Base-by-base conservation (phyloP, 2,113 vertebrate genomes). In the Eulemur rufifrons region DNA sequence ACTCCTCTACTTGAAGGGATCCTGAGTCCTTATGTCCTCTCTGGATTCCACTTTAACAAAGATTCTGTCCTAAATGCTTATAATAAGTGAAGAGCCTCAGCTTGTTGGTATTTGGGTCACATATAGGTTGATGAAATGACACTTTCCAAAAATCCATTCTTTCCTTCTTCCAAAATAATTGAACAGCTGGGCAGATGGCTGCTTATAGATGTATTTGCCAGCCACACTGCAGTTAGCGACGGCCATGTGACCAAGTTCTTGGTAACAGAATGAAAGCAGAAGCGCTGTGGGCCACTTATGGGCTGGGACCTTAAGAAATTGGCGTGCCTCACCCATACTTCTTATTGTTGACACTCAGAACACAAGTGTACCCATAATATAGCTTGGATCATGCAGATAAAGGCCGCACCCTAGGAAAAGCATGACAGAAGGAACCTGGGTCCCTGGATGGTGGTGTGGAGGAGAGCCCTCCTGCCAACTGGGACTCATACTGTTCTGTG, bases 161-260 rank as follows among this genome's bases (percentile, higher is more conserved):
- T 82, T 54, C 83, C 20, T 96, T 93, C 29, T 88, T 95, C n/a
- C 59, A 3, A 42, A 89, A 73, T 54, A 91, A 78, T 29, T 83
- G 47, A 89, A 54, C 21, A 39, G 4, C 42, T 45, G 18, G n/a
- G 13, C 20, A 23, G 52, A 47, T 27, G 71, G 37, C 37, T 78
- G 20, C 42, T 9, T 3, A 23, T n/a, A 3, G 14, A 42, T n/a
- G 0, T 56, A n/a, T 88, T 74, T 63, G 64, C 66, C 50, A 63
- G 39, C 6, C 12, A 32, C 63, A 54, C 25, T 52, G 29, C 17
- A 39, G 37, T 45, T 37, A 54, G 59, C 10, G 29, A 45, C 27
- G 66, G 27, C 12, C 10, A 37, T 18, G 18, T 32, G 29, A 89
- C 78, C 63, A 73, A 54, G 8, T 29, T 89, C 66, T 90, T 39